Evolutionary conservation across 2,797 vertebrate species (phyloP).

Genomic region (Rhincodon typus): DNA sequence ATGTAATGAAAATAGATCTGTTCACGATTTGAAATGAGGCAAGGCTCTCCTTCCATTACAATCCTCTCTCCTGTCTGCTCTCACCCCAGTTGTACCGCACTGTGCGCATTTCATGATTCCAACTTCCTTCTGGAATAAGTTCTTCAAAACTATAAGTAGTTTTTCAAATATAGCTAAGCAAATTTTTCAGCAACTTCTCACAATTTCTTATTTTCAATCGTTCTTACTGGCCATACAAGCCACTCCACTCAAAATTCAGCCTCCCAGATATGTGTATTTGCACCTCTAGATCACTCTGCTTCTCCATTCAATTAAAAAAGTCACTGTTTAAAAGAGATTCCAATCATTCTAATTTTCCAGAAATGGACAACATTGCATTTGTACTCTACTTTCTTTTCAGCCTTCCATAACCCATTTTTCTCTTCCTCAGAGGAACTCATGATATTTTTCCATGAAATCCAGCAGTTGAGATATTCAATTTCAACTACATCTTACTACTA

Average conservation of each 20-base stretch:
- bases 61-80: background rate
- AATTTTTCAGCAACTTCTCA: no score
- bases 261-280: background rate
- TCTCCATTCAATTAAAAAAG: background rate
- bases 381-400: background rate
- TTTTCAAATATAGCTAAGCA: background rate
- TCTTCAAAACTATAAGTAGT: background rate
- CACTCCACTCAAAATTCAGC: background rate
- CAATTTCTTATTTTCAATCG: background rate
- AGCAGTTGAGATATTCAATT: background rate
- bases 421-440: background rate
- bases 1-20: background rate
- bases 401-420: background rate
- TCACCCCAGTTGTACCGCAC: background rate
- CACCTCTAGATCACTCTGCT: background rate
- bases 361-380: background rate
- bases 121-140: background rate
- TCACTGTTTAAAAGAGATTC: background rate
- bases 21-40: background rate
- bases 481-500: background rate
- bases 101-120: background rate
- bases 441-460: background rate
- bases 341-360: background rate
- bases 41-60: background rate
- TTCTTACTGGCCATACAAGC: background rate